Conservation (phyloP, 2,888 invertebrate species). For the Gordius sp. region DNA sequence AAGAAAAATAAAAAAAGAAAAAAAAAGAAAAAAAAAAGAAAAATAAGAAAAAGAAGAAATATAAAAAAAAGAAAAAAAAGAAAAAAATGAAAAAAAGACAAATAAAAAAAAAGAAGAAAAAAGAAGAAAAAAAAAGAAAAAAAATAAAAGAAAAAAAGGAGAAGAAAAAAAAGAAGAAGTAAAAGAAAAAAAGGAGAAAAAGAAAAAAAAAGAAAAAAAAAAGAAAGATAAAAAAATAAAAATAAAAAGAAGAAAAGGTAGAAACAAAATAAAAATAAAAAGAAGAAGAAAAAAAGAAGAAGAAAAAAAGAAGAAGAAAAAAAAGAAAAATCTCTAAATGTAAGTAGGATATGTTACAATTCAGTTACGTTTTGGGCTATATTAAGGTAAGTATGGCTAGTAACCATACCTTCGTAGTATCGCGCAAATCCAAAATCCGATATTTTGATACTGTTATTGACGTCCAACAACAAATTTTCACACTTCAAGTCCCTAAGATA, state of each 20-base stretch:
- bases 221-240: neutral
- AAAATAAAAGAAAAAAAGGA: neutral
- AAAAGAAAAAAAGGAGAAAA: neutral
- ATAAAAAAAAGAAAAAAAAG: neutral
- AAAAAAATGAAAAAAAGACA: neutral
- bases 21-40: neutral
- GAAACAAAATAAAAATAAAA: neutral
- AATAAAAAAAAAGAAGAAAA: neutral
- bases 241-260: neutral
- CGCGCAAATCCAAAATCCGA: conserved; percentile 79
- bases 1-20: neutral
- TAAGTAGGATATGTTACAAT: no score
- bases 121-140: neutral
- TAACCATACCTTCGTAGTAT: conserved; percentile 27
- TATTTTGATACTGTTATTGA: conserved; percentile 46
- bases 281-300: neutral
- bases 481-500: conserved; percentile 44
- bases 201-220: neutral
- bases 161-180: neutral
- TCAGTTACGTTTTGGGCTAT: no score
- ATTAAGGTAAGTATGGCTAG: conserved; percentile 57
- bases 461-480: conserved; percentile 36
- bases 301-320: neutral
- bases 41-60: neutral
- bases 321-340: neutral